Evolutionary conservation across 1,140 invertebrate genomes (phyloP).

Genomic region (Hylaeus volcanicus): DNA sequence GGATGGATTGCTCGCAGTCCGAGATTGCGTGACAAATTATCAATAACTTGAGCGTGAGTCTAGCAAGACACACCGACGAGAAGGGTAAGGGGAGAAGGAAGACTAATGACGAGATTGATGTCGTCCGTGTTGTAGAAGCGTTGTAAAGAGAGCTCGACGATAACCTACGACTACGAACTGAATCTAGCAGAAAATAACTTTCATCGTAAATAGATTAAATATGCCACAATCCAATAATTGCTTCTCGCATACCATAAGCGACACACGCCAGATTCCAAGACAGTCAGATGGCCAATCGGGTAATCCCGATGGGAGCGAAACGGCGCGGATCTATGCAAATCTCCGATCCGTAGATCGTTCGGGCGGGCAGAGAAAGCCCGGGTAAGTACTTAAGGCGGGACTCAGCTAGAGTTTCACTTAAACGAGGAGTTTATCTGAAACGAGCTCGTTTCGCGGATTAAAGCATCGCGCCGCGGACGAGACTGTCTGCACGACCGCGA

Average conservation of each 20-base stretch:
- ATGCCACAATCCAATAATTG: too few relatives aligned
- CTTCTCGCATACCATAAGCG: too few relatives aligned
- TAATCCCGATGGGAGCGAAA: neutral
- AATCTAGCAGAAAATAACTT: constrained; percentile 6
- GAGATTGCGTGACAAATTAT: constrained; percentile 70
- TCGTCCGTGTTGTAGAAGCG: constrained; percentile 54
- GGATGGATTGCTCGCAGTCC: constrained; percentile 55
- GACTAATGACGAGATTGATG: constrained; percentile 73
- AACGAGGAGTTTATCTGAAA: constrained; percentile 66
- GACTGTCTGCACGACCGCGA: constrained; percentile 47
- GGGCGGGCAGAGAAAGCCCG: neutral
- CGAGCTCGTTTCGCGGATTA: constrained; percentile 61
- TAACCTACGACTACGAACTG: constrained; percentile 49
- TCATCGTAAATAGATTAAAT: too few relatives aligned
- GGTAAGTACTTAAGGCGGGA: constrained; percentile 30
- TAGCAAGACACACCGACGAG: constrained; percentile 62
- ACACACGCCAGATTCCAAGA: neutral
- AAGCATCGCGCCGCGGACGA: constrained; percentile 54
- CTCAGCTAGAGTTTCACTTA: constrained; percentile 60
- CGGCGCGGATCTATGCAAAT: constrained; percentile 9
- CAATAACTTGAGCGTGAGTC: constrained; percentile 66
- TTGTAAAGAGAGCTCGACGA: constrained; percentile 58
- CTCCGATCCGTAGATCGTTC: constrained; percentile 15
- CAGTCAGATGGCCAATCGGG: neutral
- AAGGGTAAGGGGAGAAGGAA: constrained; percentile 64